Evolutionary conservation across 1,140 invertebrate species (phyloP).

Genomic region (Trachymyrmex cornetzi): DNA sequence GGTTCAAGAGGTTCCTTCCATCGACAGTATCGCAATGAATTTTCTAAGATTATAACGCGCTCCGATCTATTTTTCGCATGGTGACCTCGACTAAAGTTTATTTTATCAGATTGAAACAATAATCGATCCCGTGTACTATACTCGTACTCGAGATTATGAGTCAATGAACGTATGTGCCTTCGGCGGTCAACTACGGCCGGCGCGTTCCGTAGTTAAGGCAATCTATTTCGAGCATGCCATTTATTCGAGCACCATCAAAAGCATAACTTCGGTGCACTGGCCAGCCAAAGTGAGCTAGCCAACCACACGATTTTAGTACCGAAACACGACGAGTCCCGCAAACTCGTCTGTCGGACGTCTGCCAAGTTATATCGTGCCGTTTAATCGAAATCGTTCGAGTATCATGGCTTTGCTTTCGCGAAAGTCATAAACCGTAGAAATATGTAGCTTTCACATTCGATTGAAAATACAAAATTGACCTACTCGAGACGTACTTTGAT

Average conservation of each 20-base stretch:
- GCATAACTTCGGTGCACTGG: conserved; percentile 34
- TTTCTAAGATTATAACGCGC: not conserved
- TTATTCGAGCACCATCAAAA: conserved; percentile 46
- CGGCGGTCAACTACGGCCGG: conserved; percentile 24
- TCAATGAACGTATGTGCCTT: conserved; percentile 49
- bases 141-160: not conserved
- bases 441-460: not conserved
- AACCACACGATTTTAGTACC: conserved; percentile 49
- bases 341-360: conserved; percentile 31
- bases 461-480: not conserved
- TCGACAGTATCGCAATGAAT: not conserved
- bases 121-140: conserved; percentile 8
- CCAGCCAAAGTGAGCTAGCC: conserved; percentile 1
- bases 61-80: not conserved
- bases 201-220: conserved; percentile 25
- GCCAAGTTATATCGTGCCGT: conserved; percentile 33
- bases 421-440: not conserved
- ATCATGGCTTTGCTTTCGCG: not conserved
- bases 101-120: conserved; percentile 23
- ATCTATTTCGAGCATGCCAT: conserved; percentile 46
- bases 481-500: not conserved
- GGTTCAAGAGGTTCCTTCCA: conserved; percentile 21
- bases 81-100: not conserved
- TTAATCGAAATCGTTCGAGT: not conserved
- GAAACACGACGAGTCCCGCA: not conserved